phyloP scores from a whole-genome alignment of 2,888 invertebrate species.

The Lasius platythorax region DNA sequence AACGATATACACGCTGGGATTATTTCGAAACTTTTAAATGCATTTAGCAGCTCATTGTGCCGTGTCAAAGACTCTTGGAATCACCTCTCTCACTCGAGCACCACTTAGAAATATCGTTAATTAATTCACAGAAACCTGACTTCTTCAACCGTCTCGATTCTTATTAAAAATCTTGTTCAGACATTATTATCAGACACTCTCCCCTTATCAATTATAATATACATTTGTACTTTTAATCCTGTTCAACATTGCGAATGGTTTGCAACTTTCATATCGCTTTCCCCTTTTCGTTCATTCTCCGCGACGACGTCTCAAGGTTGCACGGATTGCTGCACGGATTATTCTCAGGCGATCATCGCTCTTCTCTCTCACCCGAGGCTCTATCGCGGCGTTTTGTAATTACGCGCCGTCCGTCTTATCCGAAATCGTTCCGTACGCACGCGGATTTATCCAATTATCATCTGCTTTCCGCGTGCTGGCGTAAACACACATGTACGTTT shows the following conservation, averaged over 20 bases:
- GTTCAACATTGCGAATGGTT: not conserved
- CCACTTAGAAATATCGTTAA: not conserved
- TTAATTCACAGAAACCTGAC: not conserved
- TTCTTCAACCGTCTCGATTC: not conserved
- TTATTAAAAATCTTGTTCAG: not conserved
- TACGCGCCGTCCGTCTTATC: slow-evolving; percentile 54
- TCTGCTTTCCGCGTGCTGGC: slow-evolving; percentile 51
- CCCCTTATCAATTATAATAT: not conserved
- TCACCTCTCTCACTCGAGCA: not conserved
- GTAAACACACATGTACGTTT: slow-evolving; percentile 41
- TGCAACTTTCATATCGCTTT: slow-evolving; percentile 18
- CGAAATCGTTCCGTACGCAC: slow-evolving; percentile 37
- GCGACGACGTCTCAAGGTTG: slow-evolving; percentile 47
- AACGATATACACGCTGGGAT: slow-evolving; percentile 63
- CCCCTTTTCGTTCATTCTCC: not conserved
- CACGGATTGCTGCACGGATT: slow-evolving; percentile 43
- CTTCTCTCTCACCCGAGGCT: slow-evolving; percentile 14
- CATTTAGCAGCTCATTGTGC: slow-evolving; percentile 12
- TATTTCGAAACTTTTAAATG: slow-evolving; percentile 51
- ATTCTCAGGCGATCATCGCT: slow-evolving; percentile 51
- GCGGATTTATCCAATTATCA: slow-evolving; percentile 54
- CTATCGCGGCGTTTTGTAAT: slow-evolving; percentile 46
- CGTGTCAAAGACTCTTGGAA: not conserved
- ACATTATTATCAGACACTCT: not conserved
- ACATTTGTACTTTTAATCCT: not conserved